Base-by-base conservation (phyloP, 2,888 invertebrate genomes). In the Phaedon cochleariae region DNA sequence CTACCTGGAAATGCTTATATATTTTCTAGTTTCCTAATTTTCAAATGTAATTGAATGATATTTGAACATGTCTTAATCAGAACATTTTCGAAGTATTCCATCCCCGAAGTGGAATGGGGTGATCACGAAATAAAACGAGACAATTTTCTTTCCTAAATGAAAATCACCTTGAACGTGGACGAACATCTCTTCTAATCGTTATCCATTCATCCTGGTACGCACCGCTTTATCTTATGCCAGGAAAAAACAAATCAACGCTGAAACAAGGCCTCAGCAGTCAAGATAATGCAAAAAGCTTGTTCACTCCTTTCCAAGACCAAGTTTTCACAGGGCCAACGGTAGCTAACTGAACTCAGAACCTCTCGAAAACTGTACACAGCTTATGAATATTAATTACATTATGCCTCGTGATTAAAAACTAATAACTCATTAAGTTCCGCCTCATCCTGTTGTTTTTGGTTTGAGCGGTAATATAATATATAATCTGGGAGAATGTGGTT, bases 351-450 rank as follows among this genome's bases (percentile, higher is more conserved):
- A 15, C 41, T 41, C 41, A 41, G 15, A 15, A 41, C 12, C 41
- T 41, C 41, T 34, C 10, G 12, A 12, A 34, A 7, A 10, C 15
- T 15, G 67, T 67, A 68, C 69, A 66, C 60, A 64, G 68, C 63
- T 71, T 71, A 72, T 73, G 67, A 73, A 73, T 73, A 74, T 73
- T 73, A 74, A 73, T 73, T 70, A 66, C 64, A 64, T 62, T 57
- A 65, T 67, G 67, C 62, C 57, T 58, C 46, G 64, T 68, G 66
- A 73, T 72, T 73, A 71, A 69, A 71, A 73, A 73, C 63, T 72
- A 71, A 73, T 73, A 68, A 73, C 64, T 71, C 71, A 69, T 71
- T 67, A 64, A 64, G 67, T 62, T 67, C 53, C 57, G 64, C 61
- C 60, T 63, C 64, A 59, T 64, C 64, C 64, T 63, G 51, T 57